Percentiles rank a stretch among this genome's conserved stretches.
Evolutionary conservation across 2,113 vertebrate species (phyloP).

Genomic region (Micronycteris hirsuta): DNA sequence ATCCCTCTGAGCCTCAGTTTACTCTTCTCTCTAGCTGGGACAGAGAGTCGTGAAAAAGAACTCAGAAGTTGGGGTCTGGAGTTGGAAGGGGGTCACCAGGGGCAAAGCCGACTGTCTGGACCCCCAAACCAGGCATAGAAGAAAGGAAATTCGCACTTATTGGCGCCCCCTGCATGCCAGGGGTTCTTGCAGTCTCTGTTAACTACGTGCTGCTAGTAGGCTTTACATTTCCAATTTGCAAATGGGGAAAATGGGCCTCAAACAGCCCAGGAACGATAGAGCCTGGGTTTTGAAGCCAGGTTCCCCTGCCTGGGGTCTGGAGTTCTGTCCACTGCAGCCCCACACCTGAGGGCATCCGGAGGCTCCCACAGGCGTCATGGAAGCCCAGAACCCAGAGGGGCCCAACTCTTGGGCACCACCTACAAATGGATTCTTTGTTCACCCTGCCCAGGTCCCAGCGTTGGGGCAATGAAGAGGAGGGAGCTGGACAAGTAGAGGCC

Average conservation of each 20-base stretch:
- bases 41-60: not conserved
- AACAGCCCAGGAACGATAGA: not conserved
- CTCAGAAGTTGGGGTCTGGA: not conserved
- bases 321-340: not conserved
- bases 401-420: not conserved
- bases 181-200: not conserved
- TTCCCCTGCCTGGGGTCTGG: not conserved
- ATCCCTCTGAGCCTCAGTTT: not conserved
- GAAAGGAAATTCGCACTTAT: not conserved
- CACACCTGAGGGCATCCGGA: not conserved
- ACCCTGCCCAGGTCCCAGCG: not conserved
- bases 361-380: not conserved
- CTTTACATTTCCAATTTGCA: not conserved
- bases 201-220: not conserved
- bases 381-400: not conserved
- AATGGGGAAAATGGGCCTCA: not conserved
- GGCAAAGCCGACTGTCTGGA: not conserved
- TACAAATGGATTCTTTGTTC: not conserved
- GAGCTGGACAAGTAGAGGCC: not conserved
- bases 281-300: not conserved
- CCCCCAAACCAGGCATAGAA: not conserved
- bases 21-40: not conserved
- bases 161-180: rapidly evolving
- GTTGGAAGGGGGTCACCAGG: not conserved
- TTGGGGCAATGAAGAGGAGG: not conserved